A percentile compares a stretch with the other conserved stretches of the same genome.
Conservation (phyloP, 1,140 invertebrate genomes). For the Scylla paramamosain region DNA sequence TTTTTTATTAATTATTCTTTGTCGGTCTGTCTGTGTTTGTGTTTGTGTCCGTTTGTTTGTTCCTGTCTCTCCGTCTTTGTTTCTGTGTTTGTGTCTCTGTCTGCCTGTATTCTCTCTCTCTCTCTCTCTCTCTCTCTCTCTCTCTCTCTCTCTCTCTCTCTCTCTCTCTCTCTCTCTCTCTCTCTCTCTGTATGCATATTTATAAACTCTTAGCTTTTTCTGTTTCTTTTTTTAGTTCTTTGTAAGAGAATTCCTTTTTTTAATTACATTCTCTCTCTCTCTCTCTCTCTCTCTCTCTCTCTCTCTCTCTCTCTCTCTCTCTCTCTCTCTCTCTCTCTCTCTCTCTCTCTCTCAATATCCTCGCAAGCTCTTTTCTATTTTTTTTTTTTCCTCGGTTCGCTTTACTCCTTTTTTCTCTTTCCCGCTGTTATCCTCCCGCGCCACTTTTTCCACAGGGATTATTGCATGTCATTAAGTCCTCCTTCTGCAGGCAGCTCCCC, state of each 20-base stretch:
- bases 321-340: constrained; percentile 5
- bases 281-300: constrained; percentile 45
- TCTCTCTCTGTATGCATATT: not conserved
- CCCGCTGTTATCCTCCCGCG: not conserved
- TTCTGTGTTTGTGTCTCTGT: constrained; percentile 26
- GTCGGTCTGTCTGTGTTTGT: not conserved
- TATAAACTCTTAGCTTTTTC: too few relatives aligned
- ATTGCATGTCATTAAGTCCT: constrained; percentile 40
- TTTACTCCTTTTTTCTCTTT: not conserved
- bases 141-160: constrained; percentile 43
- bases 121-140: constrained; percentile 43
- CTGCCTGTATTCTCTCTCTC: not conserved
- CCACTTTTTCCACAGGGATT: not conserved
- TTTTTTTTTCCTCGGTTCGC: not conserved
- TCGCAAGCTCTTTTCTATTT: not conserved
- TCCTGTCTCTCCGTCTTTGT: not conserved
- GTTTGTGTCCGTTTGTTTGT: constrained; percentile 25
- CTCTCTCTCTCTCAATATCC: not conserved
- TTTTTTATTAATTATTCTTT: too few relatives aligned
- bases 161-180: constrained; percentile 40
- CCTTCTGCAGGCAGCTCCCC: not conserved
- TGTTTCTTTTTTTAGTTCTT: not conserved
- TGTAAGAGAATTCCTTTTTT: not conserved
- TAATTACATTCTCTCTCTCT: not conserved
- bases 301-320: not conserved